These are phyloP conservation scores for Acropora tenuis DNA, from an alignment of 64 coral and sea anemone genomes.

Conservation along the genomic window DNA sequence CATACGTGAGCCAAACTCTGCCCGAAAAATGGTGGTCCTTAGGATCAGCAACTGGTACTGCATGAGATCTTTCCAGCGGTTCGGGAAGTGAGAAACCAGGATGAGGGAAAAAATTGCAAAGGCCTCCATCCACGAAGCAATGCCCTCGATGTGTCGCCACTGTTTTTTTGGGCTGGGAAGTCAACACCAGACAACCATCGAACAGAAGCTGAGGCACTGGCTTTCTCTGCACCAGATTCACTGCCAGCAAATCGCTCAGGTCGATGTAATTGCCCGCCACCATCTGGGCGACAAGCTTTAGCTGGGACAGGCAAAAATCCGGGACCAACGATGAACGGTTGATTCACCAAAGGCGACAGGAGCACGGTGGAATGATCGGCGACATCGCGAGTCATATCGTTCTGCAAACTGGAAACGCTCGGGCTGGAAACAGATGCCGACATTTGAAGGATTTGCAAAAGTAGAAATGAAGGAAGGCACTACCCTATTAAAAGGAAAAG, in stretches of 20 bases:
- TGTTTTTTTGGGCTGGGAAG: background rate
- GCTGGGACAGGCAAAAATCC: slow-evolving; percentile 30
- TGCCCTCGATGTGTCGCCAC: background rate
- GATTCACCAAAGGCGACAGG: too few relatives aligned
- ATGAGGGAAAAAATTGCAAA: background rate
- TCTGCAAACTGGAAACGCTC: background rate
- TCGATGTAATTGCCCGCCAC: background rate
- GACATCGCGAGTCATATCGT: background rate
- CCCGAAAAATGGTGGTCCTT: background rate
- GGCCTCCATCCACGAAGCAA: background rate
- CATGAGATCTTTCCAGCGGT: background rate
- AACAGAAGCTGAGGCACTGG: background rate
- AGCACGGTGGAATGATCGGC: background rate
- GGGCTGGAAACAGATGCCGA: background rate
- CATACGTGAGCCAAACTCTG: background rate
- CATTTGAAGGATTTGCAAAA: background rate
- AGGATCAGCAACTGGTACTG: background rate
- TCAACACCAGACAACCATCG: background rate
- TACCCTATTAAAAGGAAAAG: too few relatives aligned
- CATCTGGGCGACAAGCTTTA: background rate
- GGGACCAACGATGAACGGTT: slow-evolving; percentile 7
- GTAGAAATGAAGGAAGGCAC: background rate
- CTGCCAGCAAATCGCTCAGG: background rate
- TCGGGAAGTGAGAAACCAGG: background rate
- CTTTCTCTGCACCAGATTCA: background rate